Evolutionary conservation across 2,797 vertebrate species (phyloP).

Genomic region (Dicrostonyx torquatus): DNA sequence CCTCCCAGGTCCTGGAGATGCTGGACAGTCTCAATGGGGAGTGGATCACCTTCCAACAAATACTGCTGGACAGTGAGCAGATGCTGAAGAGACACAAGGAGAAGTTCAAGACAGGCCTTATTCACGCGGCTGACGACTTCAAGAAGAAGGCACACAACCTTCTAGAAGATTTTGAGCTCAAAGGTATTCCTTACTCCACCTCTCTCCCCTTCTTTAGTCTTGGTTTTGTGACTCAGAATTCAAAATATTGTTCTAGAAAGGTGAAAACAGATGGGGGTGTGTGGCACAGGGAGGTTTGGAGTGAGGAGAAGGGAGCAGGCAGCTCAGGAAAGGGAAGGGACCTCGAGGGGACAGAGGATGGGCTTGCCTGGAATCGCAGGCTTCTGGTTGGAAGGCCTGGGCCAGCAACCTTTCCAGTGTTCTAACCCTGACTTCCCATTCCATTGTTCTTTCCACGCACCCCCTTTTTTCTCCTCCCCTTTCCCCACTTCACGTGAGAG

Average conservation of each 20-base stretch:
- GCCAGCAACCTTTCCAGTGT: neutral
- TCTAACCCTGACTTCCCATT: neutral
- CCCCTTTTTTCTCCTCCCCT: neutral
- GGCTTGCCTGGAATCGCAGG: no score
- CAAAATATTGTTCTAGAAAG: neutral
- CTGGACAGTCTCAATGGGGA: constrained; percentile 86
- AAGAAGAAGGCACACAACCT: constrained; percentile 88
- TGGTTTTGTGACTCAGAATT: neutral
- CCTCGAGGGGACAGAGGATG: neutral
- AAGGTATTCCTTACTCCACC: constrained; percentile 81
- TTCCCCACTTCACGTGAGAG: neutral
- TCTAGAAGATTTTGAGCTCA: constrained; percentile 87
- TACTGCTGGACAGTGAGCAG: constrained; percentile 88
- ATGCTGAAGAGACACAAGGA: constrained; percentile 91
- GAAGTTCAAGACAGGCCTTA: constrained; percentile 89
- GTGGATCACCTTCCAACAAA: constrained; percentile 91
- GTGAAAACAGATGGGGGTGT: neutral
- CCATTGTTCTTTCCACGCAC: neutral
- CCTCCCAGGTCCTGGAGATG: constrained; percentile 88
- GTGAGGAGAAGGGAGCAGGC: neutral
- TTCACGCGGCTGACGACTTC: constrained; percentile 89
- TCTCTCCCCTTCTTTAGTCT: neutral
- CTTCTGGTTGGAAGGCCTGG: neutral
- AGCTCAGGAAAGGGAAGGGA: neutral
- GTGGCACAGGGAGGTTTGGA: neutral